Conservation (phyloP, 1,140 invertebrate genomes). For the Rhagoletis zephyria region DNA sequence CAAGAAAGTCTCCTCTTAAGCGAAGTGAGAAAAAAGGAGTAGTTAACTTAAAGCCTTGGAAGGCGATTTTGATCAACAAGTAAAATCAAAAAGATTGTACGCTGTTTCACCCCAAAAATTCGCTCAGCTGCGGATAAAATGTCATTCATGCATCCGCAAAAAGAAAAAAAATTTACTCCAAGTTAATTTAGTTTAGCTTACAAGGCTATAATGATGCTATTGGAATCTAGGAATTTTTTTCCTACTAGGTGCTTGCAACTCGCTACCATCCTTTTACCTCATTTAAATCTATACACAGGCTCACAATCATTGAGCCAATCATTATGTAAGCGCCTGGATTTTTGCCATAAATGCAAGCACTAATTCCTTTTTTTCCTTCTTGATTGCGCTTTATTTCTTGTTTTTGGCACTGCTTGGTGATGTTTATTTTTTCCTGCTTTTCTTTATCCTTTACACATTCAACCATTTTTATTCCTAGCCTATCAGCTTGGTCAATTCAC, state of each 20-base stretch:
- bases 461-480: not conserved
- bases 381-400: not conserved
- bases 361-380: not conserved
- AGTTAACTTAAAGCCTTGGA: too few relatives aligned
- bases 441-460: not conserved
- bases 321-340: slow-evolving; percentile 14
- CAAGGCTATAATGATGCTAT: too few relatives aligned
- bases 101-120: too few relatives aligned
- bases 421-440: not conserved
- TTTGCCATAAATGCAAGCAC: slow-evolving; percentile 26
- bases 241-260: not conserved
- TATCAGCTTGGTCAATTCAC: slow-evolving; percentile 18
- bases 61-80: too few relatives aligned
- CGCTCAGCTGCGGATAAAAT: too few relatives aligned
- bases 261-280: not conserved
- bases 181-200: too few relatives aligned
- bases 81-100: too few relatives aligned
- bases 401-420: not conserved
- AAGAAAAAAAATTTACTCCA: too few relatives aligned
- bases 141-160: too few relatives aligned
- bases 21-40: too few relatives aligned
- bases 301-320: slow-evolving; percentile 14
- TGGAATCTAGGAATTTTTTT: not conserved
- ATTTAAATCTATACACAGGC: not conserved
- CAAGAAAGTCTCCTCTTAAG: too few relatives aligned